Percentiles rank a stretch among this genome's conserved stretches.
Evolutionary conservation across 2,113 vertebrate genomes (phyloP).

Genomic region (Sinocyclocheilus anshuiensis): DNA sequence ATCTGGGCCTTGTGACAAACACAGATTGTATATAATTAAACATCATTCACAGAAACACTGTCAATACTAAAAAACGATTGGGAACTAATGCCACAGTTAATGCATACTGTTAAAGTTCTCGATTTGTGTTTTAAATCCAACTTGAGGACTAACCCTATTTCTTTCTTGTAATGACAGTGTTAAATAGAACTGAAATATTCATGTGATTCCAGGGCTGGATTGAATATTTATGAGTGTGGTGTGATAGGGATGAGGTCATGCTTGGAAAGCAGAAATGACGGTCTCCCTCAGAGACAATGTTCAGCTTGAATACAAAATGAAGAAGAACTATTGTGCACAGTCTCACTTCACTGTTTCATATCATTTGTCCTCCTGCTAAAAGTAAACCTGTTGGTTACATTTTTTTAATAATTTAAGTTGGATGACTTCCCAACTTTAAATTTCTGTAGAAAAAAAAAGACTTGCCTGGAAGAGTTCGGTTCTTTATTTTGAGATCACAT

Average conservation of each 20-base stretch:
- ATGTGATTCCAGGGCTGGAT: constrained; percentile 22
- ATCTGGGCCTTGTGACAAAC: background rate
- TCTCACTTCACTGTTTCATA: constrained; percentile 11
- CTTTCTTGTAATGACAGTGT: background rate
- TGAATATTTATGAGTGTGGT: constrained; percentile 40
- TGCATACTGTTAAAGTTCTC: background rate
- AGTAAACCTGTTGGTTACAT: background rate
- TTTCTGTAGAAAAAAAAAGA: background rate
- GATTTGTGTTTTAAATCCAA: background rate
- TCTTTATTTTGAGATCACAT: constrained; percentile 1
- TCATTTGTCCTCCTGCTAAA: background rate
- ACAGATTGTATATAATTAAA: background rate
- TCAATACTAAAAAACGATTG: background rate
- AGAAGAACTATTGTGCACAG: background rate
- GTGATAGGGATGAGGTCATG: constrained; percentile 41
- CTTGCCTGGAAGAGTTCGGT: background rate
- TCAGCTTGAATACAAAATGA: constrained; percentile 3
- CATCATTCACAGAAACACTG: background rate
- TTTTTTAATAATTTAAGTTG: background rate
- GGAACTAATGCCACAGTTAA: background rate
- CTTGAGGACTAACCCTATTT: background rate
- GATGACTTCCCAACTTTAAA: background rate
- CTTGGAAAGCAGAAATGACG: constrained; percentile 18
- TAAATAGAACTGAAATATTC: constrained; percentile 39
- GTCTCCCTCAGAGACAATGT: constrained; percentile 10